Evolutionary conservation across 2,113 vertebrate genomes (phyloP).

Genomic region (Callionymus lyra): DNA sequence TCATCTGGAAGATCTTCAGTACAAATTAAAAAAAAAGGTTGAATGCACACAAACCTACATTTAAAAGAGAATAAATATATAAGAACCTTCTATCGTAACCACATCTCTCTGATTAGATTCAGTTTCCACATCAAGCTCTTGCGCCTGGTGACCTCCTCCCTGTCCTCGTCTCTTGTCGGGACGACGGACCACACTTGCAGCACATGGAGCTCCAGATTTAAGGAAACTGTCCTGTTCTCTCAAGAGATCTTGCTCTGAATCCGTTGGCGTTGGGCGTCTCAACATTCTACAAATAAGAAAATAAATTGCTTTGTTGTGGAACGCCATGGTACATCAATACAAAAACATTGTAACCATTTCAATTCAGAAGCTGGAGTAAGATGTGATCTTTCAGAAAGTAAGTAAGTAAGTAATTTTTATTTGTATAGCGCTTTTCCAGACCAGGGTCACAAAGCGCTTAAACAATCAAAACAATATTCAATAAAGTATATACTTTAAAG

Average conservation of each 20-base stretch:
- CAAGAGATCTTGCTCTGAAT: constrained; percentile 85
- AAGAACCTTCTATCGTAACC: constrained; percentile 76
- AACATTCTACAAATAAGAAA: constrained; percentile 69
- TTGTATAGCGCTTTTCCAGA: too few species aligned
- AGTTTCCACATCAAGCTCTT: constrained; percentile 3
- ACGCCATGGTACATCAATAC: too few species aligned
- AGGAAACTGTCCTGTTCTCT: constrained; percentile 82
- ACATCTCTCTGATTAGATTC: constrained; percentile 66
- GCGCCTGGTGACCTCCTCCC: constrained; percentile 19
- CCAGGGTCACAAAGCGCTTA: too few species aligned
- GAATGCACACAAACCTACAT: neutral
- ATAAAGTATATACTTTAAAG: too few species aligned
- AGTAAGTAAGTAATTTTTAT: too few species aligned
- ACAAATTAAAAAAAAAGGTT: neutral
- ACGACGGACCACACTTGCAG: constrained; percentile 75
- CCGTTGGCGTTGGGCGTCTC: constrained; percentile 81
- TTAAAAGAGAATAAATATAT: neutral
- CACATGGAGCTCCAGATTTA: constrained; percentile 65
- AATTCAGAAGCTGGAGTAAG: too few species aligned
- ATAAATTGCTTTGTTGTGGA: too few species aligned
- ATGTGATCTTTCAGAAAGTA: too few species aligned
- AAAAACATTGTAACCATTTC: neutral
- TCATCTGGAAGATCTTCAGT: constrained; percentile 76
- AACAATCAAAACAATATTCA: too few species aligned
- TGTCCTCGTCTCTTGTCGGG: constrained; percentile 77